Evolutionary conservation across 2,113 vertebrate genomes (phyloP).

Genomic region (Poeciliopsis prolifica): DNA sequence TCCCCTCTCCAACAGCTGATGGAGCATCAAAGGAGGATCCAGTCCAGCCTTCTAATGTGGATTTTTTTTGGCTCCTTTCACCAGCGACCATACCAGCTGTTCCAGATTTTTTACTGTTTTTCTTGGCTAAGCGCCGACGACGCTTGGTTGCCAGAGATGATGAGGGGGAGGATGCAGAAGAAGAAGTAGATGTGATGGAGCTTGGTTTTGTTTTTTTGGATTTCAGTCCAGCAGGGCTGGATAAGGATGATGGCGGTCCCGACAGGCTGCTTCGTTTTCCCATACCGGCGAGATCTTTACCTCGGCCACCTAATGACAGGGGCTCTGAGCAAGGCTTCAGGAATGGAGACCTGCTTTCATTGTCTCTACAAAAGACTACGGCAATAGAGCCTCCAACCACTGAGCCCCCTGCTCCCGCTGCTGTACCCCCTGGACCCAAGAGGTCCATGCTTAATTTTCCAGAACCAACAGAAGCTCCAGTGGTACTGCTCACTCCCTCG

Average conservation of each 20-base stretch:
- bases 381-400: conserved; percentile 87
- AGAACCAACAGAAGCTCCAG: conserved; percentile 68
- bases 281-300: conserved; percentile 66
- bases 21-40: conserved; percentile 59
- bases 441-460: conserved; percentile 79
- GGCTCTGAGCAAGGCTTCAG: conserved; percentile 85
- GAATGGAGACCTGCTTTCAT: conserved; percentile 91
- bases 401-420: conserved; percentile 68
- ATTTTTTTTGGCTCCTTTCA: conserved; percentile 51
- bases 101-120: conserved; percentile 66
- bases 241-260: conserved; percentile 50
- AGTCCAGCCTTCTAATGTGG: conserved; percentile 59
- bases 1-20: conserved; percentile 42
- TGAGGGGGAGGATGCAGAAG: conserved; percentile 80
- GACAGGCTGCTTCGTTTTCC: conserved; percentile 68
- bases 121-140: conserved; percentile 74
- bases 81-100: conserved; percentile 11
- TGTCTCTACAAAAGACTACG: conserved; percentile 90
- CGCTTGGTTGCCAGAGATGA: conserved; percentile 74
- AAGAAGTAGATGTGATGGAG: conserved; percentile 83
- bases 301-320: conserved; percentile 58
- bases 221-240: conserved; percentile 54
- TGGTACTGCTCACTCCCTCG: conserved; percentile 92
- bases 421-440: conserved; percentile 62
- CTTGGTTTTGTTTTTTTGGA: conserved; percentile 81